Conservation (phyloP, 2,797 vertebrate species). For the Periophthalmus magnuspinnatus region DNA sequence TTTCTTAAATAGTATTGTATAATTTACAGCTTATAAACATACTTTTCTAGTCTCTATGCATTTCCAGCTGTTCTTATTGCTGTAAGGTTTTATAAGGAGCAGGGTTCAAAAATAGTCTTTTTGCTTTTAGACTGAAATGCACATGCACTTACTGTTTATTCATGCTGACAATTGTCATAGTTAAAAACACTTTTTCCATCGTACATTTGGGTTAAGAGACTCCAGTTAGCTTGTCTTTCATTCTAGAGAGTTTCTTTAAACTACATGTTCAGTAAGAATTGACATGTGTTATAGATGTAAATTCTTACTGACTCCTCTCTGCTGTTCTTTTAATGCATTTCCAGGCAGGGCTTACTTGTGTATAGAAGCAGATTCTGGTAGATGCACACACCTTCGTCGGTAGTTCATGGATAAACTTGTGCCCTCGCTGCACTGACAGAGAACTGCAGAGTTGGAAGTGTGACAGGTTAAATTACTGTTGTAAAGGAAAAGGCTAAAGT, state of each 20-base stretch:
- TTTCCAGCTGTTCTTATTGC: not conserved
- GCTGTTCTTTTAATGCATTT: slow-evolving; percentile 23
- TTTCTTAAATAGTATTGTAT: not conserved
- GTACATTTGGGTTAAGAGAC: no score
- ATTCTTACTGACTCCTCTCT: not conserved
- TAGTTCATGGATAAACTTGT: slow-evolving; percentile 59
- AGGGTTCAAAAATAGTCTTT: no score
- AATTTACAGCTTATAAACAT: no score
- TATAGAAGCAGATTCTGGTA: slow-evolving; percentile 58
- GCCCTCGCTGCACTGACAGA: slow-evolving; percentile 40
- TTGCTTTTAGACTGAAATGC: not conserved
- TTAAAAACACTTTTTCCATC: no score
- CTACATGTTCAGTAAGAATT: no score
- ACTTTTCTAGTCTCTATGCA: not conserved
- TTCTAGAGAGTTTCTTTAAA: no score
- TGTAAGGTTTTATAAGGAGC: not conserved
- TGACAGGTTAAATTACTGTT: slow-evolving; percentile 1
- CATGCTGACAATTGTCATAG: not conserved
- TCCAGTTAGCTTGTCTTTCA: no score
- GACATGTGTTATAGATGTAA: no score
- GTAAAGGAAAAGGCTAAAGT: not conserved
- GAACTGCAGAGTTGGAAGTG: slow-evolving; percentile 47
- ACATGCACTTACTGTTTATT: not conserved
- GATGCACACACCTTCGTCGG: slow-evolving; percentile 64
- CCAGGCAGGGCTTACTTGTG: slow-evolving; percentile 46